phyloP scores from a whole-genome alignment of 2,113 vertebrate genomes.

The Gobius niger region DNA sequence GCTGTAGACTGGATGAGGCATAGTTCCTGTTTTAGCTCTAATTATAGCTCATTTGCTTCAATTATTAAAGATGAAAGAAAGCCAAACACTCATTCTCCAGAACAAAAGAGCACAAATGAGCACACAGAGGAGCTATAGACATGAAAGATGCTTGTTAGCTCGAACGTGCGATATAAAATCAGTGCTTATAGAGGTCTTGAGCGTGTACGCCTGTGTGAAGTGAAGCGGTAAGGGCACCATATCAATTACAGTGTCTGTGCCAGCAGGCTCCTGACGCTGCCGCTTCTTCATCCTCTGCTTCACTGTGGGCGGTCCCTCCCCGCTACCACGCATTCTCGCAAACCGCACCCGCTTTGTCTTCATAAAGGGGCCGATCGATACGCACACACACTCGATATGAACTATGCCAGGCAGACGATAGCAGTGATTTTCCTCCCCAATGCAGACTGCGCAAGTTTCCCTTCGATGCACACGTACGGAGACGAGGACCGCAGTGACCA shows the following conservation, averaged over 20 bases:
- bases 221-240: slow-evolving; percentile 67
- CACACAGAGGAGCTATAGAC: slow-evolving; percentile 20
- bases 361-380: slow-evolving; percentile 72
- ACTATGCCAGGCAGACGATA: slow-evolving; percentile 35
- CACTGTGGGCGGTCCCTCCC: slow-evolving; percentile 68
- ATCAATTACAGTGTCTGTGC: slow-evolving; percentile 76
- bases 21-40: background rate
- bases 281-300: slow-evolving; percentile 74
- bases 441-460: slow-evolving; percentile 17
- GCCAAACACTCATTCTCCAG: background rate
- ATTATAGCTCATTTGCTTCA: background rate
- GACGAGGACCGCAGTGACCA: slow-evolving; percentile 7
- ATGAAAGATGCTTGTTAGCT: slow-evolving; percentile 51
- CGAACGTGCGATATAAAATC: slow-evolving; percentile 37
- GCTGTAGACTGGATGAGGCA: background rate
- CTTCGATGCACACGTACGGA: slow-evolving; percentile 10
- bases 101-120: slow-evolving; percentile 4
- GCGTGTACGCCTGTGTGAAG: slow-evolving; percentile 39
- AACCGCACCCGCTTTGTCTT: slow-evolving; percentile 70
- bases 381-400: slow-evolving; percentile 44
- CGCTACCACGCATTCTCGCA: slow-evolving; percentile 48
- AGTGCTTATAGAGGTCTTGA: slow-evolving; percentile 16
- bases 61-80: slow-evolving; percentile 9
- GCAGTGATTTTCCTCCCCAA: slow-evolving; percentile 26
- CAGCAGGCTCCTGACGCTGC: slow-evolving; percentile 74